Evolutionary conservation across 2,113 vertebrate species (phyloP).

Genomic region (Charadrius vociferus): DNA sequence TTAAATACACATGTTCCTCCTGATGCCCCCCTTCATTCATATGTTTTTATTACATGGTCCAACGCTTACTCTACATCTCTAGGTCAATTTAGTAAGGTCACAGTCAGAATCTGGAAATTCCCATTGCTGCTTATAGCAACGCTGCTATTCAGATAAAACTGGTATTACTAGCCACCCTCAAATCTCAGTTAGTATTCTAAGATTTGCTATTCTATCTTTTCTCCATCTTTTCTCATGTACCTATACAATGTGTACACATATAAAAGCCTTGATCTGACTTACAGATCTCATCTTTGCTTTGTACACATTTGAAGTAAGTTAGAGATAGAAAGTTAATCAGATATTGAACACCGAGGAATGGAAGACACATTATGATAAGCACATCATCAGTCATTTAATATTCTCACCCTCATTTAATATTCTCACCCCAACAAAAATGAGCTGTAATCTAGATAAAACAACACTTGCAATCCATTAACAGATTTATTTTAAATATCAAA

Average conservation of each 20-base stretch:
- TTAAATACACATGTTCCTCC: fast-evolving
- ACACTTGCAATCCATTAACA: not conserved
- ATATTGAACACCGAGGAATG: not conserved
- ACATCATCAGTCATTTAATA: not conserved
- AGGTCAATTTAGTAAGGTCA: not conserved
- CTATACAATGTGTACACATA: not conserved
- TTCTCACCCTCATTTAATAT: not conserved
- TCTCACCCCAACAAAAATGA: not conserved
- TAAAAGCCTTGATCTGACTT: not conserved
- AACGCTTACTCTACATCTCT: not conserved
- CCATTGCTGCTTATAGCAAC: not conserved
- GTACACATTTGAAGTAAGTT: not conserved
- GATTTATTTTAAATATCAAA: not conserved
- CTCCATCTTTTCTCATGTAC: not conserved
- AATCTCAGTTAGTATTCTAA: not conserved
- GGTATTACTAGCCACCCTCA: not conserved
- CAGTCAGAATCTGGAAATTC: not conserved
- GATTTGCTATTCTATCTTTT: not conserved
- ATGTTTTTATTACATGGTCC: not conserved
- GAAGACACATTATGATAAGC: not conserved
- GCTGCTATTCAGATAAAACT: not conserved
- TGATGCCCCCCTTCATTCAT: not conserved
- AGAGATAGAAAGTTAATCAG: not conserved
- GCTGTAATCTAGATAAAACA: not conserved
- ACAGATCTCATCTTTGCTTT: not conserved